Percentiles rank a stretch among this genome's conserved stretches.
These are phyloP conservation scores for Phenacoccus solenopsis DNA, from an alignment of 1,140 invertebrate species.

Conservation along the genomic window DNA sequence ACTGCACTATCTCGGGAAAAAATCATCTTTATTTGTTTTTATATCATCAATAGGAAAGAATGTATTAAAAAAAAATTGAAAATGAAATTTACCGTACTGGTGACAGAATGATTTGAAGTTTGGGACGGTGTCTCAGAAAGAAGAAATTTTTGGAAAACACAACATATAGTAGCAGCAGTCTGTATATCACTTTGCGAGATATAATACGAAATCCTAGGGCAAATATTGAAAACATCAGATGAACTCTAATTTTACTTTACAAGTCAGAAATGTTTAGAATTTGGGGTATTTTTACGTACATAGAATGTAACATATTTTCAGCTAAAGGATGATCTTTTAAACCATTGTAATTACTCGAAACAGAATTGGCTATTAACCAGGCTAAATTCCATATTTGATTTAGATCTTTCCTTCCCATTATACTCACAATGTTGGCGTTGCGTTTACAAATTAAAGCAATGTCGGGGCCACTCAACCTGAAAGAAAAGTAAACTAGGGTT, in stretches of 20 bases:
- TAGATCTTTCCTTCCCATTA: constrained; percentile 62
- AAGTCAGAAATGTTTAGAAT: constrained; percentile 7
- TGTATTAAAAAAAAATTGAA: too few relatives aligned
- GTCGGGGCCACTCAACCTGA: constrained; percentile 32
- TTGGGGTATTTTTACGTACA: constrained; percentile 60
- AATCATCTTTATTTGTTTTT: background rate
- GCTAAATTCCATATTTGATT: constrained; percentile 75
- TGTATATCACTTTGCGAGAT: constrained; percentile 72
- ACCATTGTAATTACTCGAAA: constrained; percentile 47
- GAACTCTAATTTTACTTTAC: background rate
- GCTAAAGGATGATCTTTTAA: constrained; percentile 72
- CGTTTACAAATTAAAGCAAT: constrained; percentile 57
- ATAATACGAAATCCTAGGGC: constrained; percentile 58
- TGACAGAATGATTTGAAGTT: background rate
- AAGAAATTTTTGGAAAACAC: constrained; percentile 45
- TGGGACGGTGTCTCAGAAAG: background rate
- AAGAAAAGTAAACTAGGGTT: too few relatives aligned
- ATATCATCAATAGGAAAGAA: too few relatives aligned
- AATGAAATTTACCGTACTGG: background rate
- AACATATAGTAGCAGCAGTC: constrained; percentile 83
- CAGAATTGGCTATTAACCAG: constrained; percentile 31
- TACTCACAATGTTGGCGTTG: constrained; percentile 61
- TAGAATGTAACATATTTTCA: constrained; percentile 63
- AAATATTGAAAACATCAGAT: constrained; percentile 20
- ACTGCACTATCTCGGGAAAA: background rate